These are phyloP conservation scores for Leistus spinibarbis DNA, from an alignment of 2,888 invertebrate genomes.

Conservation along the genomic window DNA sequence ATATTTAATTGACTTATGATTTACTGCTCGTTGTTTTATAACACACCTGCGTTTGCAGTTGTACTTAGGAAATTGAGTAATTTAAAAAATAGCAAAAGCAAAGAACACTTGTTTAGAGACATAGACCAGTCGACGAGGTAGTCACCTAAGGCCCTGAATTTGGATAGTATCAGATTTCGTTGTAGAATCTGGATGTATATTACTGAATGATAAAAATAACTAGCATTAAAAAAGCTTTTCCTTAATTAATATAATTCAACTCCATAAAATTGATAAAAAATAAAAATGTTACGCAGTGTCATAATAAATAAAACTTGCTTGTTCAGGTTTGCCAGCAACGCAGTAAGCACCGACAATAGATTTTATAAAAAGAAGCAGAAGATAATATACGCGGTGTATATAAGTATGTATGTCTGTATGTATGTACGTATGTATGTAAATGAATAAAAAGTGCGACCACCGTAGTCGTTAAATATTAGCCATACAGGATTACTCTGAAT, in stretches of 20 bases:
- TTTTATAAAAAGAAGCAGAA: not conserved
- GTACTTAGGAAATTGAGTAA: not conserved
- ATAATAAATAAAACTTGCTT: not conserved
- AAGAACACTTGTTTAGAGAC: too few relatives aligned
- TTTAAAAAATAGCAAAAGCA: too few relatives aligned
- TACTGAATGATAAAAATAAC: too few relatives aligned
- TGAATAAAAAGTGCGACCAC: constrained; percentile 27
- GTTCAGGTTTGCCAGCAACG: not conserved
- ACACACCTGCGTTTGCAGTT: not conserved
- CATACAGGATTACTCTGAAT: constrained; percentile 14
- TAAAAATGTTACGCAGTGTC: not conserved
- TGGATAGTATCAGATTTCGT: too few relatives aligned
- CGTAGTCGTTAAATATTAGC: constrained; percentile 27
- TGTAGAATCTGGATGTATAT: too few relatives aligned
- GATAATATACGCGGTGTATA: not conserved
- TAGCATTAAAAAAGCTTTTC: too few relatives aligned
- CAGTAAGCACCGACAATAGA: not conserved
- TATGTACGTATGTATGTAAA: not conserved
- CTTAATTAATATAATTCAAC: too few relatives aligned
- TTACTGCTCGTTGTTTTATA: not conserved
- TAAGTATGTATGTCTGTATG: too few relatives aligned
- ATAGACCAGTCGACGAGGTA: too few relatives aligned
- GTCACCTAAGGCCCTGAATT: too few relatives aligned
- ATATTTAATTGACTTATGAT: not conserved
- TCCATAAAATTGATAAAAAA: too few relatives aligned